Evolutionary conservation across 37 sponge, comb jelly and placozoan species (phyloP).

Genomic region (Geodia barretti): DNA sequence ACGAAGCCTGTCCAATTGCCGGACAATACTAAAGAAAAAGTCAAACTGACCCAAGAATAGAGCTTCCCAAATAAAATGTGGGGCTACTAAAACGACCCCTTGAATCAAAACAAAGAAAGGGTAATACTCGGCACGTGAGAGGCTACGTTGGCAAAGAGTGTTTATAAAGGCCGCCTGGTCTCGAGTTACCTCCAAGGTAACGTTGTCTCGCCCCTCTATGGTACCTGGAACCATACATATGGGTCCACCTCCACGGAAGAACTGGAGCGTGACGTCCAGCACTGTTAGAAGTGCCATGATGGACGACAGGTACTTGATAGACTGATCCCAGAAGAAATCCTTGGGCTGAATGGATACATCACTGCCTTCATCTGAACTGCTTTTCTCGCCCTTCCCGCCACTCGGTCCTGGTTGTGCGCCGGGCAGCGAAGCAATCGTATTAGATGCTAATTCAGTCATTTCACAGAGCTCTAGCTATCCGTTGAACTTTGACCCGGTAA

Average conservation of each 20-base stretch:
- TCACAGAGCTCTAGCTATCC: too few species aligned
- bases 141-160: slow-evolving; percentile 27
- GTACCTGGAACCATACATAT: not conserved
- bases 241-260: slow-evolving; percentile 3
- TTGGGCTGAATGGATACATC: not conserved
- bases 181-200: not conserved
- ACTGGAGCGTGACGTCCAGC: slow-evolving; percentile 11
- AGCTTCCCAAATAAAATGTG: slow-evolving; percentile 48
- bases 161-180: slow-evolving; percentile 39
- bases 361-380: not conserved
- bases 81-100: slow-evolving; percentile 37
- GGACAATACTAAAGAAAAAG: slow-evolving; percentile 37
- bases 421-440: too few species aligned
- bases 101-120: slow-evolving; percentile 36
- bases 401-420: too few species aligned
- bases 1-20: slow-evolving; percentile 37
- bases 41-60: slow-evolving; percentile 39
- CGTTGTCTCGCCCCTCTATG: not conserved
- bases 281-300: slow-evolving; percentile 14
- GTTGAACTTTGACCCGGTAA: too few species aligned
- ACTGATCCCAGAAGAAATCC: slow-evolving; percentile 33
- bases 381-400: not conserved
- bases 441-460: too few species aligned
- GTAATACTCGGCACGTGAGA: slow-evolving; percentile 39
- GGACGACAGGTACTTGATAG: slow-evolving; percentile 1